Percentiles rank a stretch among this genome's conserved stretches.
phyloP scores from a whole-genome alignment of 2,888 invertebrate species.

The Macropis europaea region DNA sequence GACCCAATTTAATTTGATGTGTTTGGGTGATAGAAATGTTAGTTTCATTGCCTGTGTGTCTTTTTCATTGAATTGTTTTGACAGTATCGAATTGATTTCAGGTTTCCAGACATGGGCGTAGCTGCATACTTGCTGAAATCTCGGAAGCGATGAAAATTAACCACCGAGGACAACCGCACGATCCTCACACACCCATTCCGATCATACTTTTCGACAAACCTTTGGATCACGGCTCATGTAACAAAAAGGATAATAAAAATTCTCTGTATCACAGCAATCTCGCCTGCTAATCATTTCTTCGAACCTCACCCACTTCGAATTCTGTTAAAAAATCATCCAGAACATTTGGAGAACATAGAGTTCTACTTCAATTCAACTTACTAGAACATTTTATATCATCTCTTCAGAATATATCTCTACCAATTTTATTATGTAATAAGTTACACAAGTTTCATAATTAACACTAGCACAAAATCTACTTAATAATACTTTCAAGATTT shows the following conservation, averaged over 20 bases:
- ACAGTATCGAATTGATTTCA: slow-evolving; percentile 45
- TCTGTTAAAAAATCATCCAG: background rate
- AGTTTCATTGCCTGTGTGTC: too few species aligned
- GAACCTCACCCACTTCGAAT: background rate
- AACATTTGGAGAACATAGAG: too few species aligned
- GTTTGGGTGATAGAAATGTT: too few species aligned
- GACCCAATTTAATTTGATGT: too few species aligned
- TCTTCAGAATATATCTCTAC: too few species aligned
- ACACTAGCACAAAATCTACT: too few species aligned
- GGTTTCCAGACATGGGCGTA: slow-evolving; percentile 68
- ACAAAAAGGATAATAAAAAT: slow-evolving; percentile 78
- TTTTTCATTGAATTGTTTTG: too few species aligned
- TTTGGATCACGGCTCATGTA: slow-evolving; percentile 78
- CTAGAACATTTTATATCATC: too few species aligned
- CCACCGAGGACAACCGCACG: slow-evolving; percentile 78
- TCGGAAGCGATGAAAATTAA: slow-evolving; percentile 70
- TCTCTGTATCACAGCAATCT: slow-evolving; percentile 77
- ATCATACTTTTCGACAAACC: slow-evolving; percentile 78
- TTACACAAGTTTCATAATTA: too few species aligned
- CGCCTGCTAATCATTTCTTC: background rate
- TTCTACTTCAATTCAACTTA: too few species aligned
- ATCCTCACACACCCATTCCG: slow-evolving; percentile 77
- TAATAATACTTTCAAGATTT: too few species aligned
- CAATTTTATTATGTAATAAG: too few species aligned
- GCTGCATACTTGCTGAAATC: slow-evolving; percentile 73